Percentiles rank a stretch among this genome's conserved stretches.
These are phyloP conservation scores for Suncus etruscus DNA, from an alignment of 2,113 vertebrate genomes.

Conservation along the genomic window DNA sequence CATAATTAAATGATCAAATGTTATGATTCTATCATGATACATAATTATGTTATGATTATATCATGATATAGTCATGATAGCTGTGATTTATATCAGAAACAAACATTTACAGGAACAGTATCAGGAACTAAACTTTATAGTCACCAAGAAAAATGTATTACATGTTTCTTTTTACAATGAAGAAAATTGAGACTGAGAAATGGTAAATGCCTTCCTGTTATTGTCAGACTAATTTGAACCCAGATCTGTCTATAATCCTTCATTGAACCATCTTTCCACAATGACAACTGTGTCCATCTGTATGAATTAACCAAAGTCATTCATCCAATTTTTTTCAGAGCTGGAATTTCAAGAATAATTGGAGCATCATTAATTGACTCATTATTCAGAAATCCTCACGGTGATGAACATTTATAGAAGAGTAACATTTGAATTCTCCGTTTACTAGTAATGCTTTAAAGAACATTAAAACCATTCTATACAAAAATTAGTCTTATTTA, in stretches of 20 bases:
- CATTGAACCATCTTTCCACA: neutral
- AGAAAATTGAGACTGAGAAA: neutral
- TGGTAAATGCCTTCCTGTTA: neutral
- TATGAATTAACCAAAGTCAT: neutral
- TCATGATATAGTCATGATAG: neutral
- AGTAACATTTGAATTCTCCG: neutral
- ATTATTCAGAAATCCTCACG: neutral
- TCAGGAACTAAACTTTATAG: neutral
- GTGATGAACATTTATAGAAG: neutral
- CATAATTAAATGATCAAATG: too few species aligned
- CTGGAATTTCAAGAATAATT: neutral
- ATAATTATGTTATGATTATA: too few species aligned
- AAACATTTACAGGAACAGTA: neutral
- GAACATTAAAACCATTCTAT: neutral
- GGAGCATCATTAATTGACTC: neutral
- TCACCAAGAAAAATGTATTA: neutral
- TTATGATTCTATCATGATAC: too few species aligned
- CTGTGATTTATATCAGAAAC: neutral
- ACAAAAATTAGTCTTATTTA: neutral
- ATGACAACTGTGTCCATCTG: neutral
- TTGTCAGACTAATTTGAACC: neutral
- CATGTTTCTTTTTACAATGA: neutral
- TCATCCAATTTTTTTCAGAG: neutral
- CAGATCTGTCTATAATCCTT: neutral
- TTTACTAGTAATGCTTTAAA: conserved; percentile 39